A percentile compares a stretch with the other conserved stretches of the same genome.
phyloP scores from a whole-genome alignment of 2,888 invertebrate genomes.

The Athalia rosae region DNA sequence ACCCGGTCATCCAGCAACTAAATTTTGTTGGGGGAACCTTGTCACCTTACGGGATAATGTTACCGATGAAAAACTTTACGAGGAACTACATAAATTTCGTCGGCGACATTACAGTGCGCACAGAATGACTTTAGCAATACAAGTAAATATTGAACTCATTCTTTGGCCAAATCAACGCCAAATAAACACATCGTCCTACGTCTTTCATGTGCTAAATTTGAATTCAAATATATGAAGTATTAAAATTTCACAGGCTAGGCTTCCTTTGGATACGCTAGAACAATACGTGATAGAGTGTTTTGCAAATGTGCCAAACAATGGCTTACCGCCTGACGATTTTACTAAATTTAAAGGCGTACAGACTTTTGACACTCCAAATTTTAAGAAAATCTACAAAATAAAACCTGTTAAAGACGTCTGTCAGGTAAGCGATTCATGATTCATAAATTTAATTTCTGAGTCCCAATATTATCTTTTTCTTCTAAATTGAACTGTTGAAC shows the following conservation, averaged over 20 bases:
- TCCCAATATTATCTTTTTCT: neutral
- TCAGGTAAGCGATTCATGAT: conserved; percentile 74
- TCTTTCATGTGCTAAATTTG: conserved; percentile 6
- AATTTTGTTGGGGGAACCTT: conserved; percentile 91
- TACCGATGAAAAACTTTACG: conserved; percentile 81
- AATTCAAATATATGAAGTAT: conserved; percentile 25
- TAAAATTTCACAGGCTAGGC: conserved; percentile 73
- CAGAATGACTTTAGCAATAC: conserved; percentile 90
- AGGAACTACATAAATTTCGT: conserved; percentile 84
- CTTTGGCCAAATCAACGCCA: conserved; percentile 35
- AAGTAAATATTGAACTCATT: conserved; percentile 75
- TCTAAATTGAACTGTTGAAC: neutral
- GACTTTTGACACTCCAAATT: conserved; percentile 79
- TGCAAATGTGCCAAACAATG: conserved; percentile 81
- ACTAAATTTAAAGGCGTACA: conserved; percentile 73
- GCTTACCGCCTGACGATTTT: conserved; percentile 80
- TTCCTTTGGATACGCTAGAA: conserved; percentile 80
- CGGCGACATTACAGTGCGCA: conserved; percentile 89
- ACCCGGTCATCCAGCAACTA: conserved; percentile 82
- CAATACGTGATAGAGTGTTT: conserved; percentile 81
- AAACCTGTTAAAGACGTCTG: conserved; percentile 84
- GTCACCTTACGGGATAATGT: conserved; percentile 82
- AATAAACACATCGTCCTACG: neutral
- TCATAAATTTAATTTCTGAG: neutral
- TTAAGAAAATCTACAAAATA: conserved; percentile 83